Conservation (phyloP, 1,140 invertebrate genomes). For the Aphis craccivora region DNA sequence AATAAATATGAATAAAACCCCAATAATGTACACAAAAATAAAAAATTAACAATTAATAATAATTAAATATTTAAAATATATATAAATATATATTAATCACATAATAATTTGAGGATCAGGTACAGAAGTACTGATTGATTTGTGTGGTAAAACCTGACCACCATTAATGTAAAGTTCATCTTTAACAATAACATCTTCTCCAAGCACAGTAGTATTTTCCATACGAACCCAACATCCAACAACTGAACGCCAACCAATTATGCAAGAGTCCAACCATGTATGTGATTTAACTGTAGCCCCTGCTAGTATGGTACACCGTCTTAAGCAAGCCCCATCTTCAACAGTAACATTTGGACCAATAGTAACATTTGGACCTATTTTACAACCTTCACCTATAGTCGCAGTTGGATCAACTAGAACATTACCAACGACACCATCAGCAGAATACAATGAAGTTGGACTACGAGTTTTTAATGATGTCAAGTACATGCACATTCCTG, state of each 20-base stretch:
- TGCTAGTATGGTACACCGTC: slow-evolving; percentile 87
- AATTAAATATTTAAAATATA: background rate
- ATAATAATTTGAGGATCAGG: slow-evolving; percentile 98
- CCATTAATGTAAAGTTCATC: slow-evolving; percentile 99
- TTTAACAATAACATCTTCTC: slow-evolving; percentile 98
- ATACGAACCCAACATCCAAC: slow-evolving; percentile 97
- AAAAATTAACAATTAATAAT: slow-evolving; percentile 34
- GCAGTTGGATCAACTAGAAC: slow-evolving; percentile 92
- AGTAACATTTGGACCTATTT: slow-evolving; percentile 98
- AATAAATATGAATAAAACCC: slow-evolving; percentile 34
- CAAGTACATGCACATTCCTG: slow-evolving; percentile 81
- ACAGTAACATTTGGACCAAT: slow-evolving; percentile 94
- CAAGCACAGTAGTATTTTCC: slow-evolving; percentile 96
- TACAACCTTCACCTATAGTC: slow-evolving; percentile 90
- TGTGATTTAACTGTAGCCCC: slow-evolving; percentile 89
- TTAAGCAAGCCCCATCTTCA: slow-evolving; percentile 96
- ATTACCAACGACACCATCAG: slow-evolving; percentile 83
- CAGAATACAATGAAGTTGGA: slow-evolving; percentile 76
- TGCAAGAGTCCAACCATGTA: slow-evolving; percentile 94
- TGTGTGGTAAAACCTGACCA: slow-evolving; percentile 96
- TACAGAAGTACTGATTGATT: slow-evolving; percentile 92
- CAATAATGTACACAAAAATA: background rate
- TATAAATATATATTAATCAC: slow-evolving; percentile 69
- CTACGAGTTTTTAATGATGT: slow-evolving; percentile 81
- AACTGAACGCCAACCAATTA: slow-evolving; percentile 94